Conservation (phyloP, 1,140 invertebrate species). For the Cotesia typhae region DNA sequence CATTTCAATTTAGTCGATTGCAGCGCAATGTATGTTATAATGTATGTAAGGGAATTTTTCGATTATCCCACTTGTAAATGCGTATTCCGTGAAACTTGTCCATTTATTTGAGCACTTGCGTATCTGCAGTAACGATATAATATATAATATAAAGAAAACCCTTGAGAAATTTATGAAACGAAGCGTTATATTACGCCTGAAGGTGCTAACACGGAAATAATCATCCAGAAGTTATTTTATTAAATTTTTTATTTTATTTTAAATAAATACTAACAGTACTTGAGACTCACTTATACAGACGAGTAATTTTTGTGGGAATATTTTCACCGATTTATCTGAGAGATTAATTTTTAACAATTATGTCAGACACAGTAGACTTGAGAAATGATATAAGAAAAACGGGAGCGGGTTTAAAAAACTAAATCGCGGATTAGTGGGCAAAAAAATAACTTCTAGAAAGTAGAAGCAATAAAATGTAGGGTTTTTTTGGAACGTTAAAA, state of each 20-base stretch:
- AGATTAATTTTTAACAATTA: too few relatives aligned
- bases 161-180: constrained; percentile 10
- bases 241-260: constrained; percentile 29
- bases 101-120: background rate
- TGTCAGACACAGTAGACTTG: background rate
- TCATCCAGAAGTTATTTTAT: constrained; percentile 33
- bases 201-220: constrained; percentile 53
- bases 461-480: too few relatives aligned
- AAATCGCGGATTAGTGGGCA: background rate
- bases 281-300: background rate
- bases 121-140: background rate
- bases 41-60: constrained; percentile 7
- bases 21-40: too few relatives aligned
- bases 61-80: constrained; percentile 47
- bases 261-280: background rate
- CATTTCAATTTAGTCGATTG: too few relatives aligned
- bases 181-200: constrained; percentile 23
- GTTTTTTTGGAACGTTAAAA: too few relatives aligned
- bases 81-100: constrained; percentile 49
- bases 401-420: too few relatives aligned
- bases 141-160: background rate
- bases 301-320: background rate
- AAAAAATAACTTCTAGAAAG: too few relatives aligned
- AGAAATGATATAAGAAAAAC: too few relatives aligned
- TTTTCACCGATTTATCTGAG: too few relatives aligned